phyloP scores from a whole-genome alignment of 2,113 vertebrate genomes.

The Eptatretus burgeri region DNA sequence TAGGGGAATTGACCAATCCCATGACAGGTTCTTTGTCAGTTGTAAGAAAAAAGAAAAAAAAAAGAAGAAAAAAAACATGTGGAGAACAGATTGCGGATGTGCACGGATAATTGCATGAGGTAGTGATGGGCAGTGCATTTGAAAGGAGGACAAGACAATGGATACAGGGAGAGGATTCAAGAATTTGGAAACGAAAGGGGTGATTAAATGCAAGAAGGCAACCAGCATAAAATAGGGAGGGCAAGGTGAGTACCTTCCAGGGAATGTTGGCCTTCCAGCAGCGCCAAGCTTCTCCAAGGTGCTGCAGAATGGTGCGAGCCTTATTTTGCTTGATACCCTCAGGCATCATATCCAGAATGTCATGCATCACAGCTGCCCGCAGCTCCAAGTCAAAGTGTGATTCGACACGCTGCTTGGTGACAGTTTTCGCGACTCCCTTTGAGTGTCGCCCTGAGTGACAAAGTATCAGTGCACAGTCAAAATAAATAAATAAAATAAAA shows the following conservation, averaged over 20 bases:
- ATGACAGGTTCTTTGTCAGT: too few species aligned
- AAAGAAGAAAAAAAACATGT: too few species aligned
- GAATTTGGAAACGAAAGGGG: too few species aligned
- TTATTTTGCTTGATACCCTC: constrained; percentile 99
- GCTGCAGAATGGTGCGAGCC: constrained; percentile 87
- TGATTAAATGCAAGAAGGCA: too few species aligned
- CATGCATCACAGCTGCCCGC: constrained; percentile 91
- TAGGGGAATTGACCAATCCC: too few species aligned
- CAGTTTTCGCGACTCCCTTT: constrained; percentile 89
- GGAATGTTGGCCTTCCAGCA: constrained; percentile 99
- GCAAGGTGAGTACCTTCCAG: constrained; percentile 38
- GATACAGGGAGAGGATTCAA: too few species aligned
- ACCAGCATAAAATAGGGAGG: too few species aligned
- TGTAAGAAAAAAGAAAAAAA: too few species aligned
- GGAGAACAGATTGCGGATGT: too few species aligned
- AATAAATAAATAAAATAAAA: not conserved
- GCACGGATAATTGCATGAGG: too few species aligned
- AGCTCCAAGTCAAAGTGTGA: constrained; percentile 95
- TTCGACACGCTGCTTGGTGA: constrained; percentile 91
- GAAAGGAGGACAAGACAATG: too few species aligned
- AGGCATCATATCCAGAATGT: constrained; percentile 99
- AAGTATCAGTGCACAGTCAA: not conserved
- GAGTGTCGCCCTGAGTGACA: constrained; percentile 51
- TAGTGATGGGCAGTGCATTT: too few species aligned
- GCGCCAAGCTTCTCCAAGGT: constrained; percentile 88